These are phyloP conservation scores for Syrista parreyssii DNA, from an alignment of 2,888 invertebrate species.

Conservation along the genomic window DNA sequence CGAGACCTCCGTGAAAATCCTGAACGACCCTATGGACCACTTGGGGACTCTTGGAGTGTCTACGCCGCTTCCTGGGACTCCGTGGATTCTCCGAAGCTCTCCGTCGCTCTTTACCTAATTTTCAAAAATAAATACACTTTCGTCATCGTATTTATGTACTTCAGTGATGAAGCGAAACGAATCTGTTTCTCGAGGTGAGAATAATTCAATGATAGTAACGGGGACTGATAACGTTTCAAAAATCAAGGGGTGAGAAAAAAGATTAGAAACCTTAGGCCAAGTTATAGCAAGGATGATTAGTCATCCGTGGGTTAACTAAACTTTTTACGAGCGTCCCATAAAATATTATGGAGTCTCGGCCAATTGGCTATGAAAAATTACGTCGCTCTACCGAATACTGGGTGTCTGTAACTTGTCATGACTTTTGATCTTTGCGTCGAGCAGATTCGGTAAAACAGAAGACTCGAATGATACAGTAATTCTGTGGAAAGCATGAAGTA, in stretches of 20 bases:
- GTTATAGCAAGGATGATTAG: background rate
- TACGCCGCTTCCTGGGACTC: constrained; percentile 51
- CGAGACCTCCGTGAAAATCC: constrained; percentile 47
- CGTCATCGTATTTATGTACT: too few species aligned
- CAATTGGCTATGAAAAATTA: background rate
- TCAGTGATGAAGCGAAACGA: background rate
- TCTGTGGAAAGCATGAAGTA: background rate
- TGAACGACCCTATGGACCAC: constrained; percentile 38
- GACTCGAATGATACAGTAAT: background rate
- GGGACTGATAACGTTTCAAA: background rate
- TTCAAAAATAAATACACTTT: too few species aligned
- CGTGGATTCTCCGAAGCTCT: constrained; percentile 55
- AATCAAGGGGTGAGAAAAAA: background rate
- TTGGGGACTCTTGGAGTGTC: constrained; percentile 53
- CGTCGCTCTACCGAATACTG: background rate
- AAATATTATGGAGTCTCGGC: background rate
- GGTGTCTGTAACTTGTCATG: background rate
- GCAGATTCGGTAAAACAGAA: background rate
- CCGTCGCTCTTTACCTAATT: constrained; percentile 49
- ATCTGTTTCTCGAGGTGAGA: background rate
- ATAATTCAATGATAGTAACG: background rate
- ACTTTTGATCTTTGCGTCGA: background rate
- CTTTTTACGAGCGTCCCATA: background rate
- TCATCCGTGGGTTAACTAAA: background rate
- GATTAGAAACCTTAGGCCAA: background rate